phyloP scores from a whole-genome alignment of 2,888 invertebrate genomes.

The Microctonus aethiopoides region DNA sequence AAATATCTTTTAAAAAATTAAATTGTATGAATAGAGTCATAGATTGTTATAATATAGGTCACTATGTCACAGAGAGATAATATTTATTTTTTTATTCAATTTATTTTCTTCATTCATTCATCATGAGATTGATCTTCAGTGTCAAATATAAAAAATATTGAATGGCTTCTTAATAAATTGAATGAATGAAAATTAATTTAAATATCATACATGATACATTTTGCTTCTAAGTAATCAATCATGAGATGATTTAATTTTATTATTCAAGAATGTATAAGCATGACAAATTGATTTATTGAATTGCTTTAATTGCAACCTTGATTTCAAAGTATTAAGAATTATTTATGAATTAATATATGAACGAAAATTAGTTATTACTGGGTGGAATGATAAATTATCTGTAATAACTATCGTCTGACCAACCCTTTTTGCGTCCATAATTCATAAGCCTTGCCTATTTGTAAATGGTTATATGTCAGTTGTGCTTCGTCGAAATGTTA shows the following conservation, averaged over 20 bases:
- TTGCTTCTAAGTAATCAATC: background rate
- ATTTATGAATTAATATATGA: background rate
- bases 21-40: background rate
- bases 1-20: background rate
- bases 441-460: conserved; percentile 42
- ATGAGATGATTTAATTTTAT: conserved; percentile 18
- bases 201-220: background rate
- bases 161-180: background rate
- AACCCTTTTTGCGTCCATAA: conserved; percentile 35
- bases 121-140: background rate
- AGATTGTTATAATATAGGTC: conserved; percentile 14
- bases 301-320: conserved; percentile 4
- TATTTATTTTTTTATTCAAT: background rate
- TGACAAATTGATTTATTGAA: conserved; percentile 14
- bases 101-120: background rate
- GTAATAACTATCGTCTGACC: conserved; percentile 42
- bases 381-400: conserved; percentile 42
- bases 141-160: background rate
- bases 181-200: conserved; percentile 8
- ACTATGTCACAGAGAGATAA: conserved; percentile 5
- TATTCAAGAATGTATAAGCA: background rate
- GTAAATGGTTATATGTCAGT: conserved; percentile 36
- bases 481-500: conserved; percentile 38
- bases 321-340: background rate
- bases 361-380: conserved; percentile 28